These are phyloP conservation scores for Petromus typicus DNA, from an alignment of 2,113 vertebrate species.

Conservation along the genomic window DNA sequence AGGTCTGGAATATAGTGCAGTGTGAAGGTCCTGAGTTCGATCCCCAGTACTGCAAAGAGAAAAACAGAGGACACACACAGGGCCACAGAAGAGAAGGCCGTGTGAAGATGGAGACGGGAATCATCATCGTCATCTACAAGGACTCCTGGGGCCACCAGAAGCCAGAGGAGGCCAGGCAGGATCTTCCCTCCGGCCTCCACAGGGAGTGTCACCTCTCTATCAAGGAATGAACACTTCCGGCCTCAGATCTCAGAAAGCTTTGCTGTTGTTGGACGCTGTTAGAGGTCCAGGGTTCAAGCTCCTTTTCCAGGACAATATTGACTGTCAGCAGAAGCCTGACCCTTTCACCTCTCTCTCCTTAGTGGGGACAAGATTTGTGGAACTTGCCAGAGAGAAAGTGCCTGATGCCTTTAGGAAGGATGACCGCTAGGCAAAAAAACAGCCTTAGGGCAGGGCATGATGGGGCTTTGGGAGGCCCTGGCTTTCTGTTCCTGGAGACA, in stretches of 20 bases:
- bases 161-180: neutral
- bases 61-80: neutral
- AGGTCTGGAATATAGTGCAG: neutral
- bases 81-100: neutral
- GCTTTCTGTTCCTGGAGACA: neutral
- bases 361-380: neutral
- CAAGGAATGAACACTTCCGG: neutral
- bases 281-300: neutral
- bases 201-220: accelerated
- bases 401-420: neutral
- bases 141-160: neutral
- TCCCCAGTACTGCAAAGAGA: neutral
- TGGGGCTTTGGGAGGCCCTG: neutral
- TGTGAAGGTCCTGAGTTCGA: neutral
- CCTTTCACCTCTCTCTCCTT: neutral
- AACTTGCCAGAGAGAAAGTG: neutral
- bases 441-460: neutral
- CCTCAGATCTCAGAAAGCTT: neutral
- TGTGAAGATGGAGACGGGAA: neutral
- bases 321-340: accelerated
- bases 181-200: neutral
- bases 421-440: neutral
- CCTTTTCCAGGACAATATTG: accelerated
- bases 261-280: neutral
- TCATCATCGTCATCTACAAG: neutral